Evolutionary conservation across 2,888 invertebrate species (phyloP).

Genomic region (Hirtodrosophila cameraria): DNA sequence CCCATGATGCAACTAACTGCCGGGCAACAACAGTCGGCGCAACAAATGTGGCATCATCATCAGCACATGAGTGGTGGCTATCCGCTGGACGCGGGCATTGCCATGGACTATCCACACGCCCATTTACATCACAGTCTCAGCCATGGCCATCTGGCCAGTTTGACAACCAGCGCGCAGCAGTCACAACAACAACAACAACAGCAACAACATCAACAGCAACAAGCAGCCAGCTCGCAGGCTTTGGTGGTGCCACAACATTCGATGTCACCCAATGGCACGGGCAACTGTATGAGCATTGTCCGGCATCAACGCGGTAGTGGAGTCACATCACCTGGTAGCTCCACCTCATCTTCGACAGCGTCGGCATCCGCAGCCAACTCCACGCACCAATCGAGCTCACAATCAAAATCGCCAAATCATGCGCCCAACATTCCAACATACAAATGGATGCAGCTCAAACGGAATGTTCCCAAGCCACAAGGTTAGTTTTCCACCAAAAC

Average conservation of each 20-base stretch:
- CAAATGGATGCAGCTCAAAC: constrained; percentile 99
- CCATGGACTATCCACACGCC: constrained; percentile 79
- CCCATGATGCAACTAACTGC: constrained; percentile 78
- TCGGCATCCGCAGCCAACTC: constrained; percentile 61
- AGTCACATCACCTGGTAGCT: constrained; percentile 82
- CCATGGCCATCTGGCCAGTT: constrained; percentile 65
- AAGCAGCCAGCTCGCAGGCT: constrained; percentile 32
- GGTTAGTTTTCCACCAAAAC: constrained; percentile 86
- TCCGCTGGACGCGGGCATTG: constrained; percentile 63
- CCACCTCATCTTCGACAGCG: constrained; percentile 74
- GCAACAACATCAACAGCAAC: constrained; percentile 58
- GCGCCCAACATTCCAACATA: constrained; percentile 90
- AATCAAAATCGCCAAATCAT: constrained; percentile 82
- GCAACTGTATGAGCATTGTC: constrained; percentile 51
- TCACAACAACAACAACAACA: constrained; percentile 56
- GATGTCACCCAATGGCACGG: constrained; percentile 64
- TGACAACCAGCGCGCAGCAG: constrained; percentile 61
- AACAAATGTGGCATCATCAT: constrained; percentile 81
- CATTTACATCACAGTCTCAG: constrained; percentile 80
- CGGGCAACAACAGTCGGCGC: constrained; percentile 67
- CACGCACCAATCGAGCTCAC: constrained; percentile 60
- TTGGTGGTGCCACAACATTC: constrained; percentile 60
- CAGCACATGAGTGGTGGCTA: constrained; percentile 73
- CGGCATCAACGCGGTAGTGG: constrained; percentile 75
- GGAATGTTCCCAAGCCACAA: constrained; percentile 97